These are phyloP conservation scores for Cyclina sinensis DNA, from an alignment of 1,140 invertebrate species.

Conservation along the genomic window DNA sequence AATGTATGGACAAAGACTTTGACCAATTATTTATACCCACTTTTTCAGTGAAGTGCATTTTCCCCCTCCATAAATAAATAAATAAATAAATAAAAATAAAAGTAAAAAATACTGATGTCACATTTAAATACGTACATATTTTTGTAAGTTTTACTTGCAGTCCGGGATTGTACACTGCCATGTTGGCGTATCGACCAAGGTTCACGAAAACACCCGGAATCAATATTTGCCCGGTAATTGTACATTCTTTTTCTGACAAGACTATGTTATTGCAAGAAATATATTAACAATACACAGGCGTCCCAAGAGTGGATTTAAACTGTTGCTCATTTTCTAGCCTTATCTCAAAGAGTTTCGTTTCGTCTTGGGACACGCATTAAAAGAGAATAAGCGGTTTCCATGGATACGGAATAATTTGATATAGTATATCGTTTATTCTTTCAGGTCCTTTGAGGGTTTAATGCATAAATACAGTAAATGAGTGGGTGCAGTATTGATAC, in stretches of 20 bases:
- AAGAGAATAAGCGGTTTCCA: slow-evolving; percentile 28
- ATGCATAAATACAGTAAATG: not conserved
- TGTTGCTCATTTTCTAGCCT: slow-evolving; percentile 44
- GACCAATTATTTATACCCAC: too few relatives aligned
- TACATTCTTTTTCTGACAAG: slow-evolving; percentile 3
- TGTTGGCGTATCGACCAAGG: slow-evolving; percentile 16
- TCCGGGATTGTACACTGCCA: not conserved
- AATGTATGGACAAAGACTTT: too few relatives aligned
- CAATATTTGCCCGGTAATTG: slow-evolving; percentile 46
- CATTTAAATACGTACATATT: too few relatives aligned
- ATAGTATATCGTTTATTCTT: slow-evolving; percentile 1
- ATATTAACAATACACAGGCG: slow-evolving; percentile 15
- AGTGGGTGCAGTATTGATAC: not conserved
- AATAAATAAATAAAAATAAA: too few relatives aligned
- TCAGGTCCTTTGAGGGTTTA: not conserved
- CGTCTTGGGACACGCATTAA: slow-evolving; percentile 34
- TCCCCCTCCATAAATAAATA: too few relatives aligned
- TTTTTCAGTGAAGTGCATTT: too few relatives aligned
- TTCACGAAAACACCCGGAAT: slow-evolving; percentile 8
- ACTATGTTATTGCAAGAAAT: slow-evolving; percentile 8
- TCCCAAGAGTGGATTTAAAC: slow-evolving; percentile 35
- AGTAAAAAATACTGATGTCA: too few relatives aligned
- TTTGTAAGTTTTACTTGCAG: too few relatives aligned
- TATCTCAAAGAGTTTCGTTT: slow-evolving; percentile 22
- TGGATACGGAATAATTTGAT: slow-evolving; percentile 40